Percentiles rank a stretch among this genome's conserved stretches.
Evolutionary conservation across 2,113 vertebrate species (phyloP).

Genomic region (Zeus faber): DNA sequence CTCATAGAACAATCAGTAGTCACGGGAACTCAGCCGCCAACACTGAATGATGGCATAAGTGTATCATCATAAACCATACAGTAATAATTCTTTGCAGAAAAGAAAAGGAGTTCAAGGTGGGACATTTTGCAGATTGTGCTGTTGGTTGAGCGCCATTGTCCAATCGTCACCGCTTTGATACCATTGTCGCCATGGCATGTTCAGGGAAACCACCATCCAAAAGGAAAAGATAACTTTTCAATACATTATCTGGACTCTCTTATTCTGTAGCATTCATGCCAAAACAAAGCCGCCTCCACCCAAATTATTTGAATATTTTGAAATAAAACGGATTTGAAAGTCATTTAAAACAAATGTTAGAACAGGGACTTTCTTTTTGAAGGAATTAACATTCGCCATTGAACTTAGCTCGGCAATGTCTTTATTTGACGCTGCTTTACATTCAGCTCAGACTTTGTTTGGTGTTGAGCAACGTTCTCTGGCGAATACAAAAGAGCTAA

Average conservation of each 20-base stretch:
- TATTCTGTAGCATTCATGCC: background rate
- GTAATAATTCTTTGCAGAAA: constrained; percentile 31
- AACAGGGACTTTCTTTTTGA: background rate
- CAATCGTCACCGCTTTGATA: constrained; percentile 47
- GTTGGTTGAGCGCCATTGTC: constrained; percentile 59
- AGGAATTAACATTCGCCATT: constrained; percentile 3
- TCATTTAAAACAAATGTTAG: too few relatives aligned
- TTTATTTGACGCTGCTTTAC: constrained; percentile 45
- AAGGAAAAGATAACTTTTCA: background rate
- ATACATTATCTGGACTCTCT: constrained; percentile 2
- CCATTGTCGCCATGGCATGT: constrained; percentile 55
- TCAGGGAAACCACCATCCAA: constrained; percentile 29
- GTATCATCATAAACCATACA: constrained; percentile 5
- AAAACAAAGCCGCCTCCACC: background rate
- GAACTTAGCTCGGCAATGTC: constrained; percentile 12
- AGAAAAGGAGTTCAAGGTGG: constrained; percentile 48
- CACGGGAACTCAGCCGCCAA: background rate
- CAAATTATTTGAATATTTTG: too few relatives aligned
- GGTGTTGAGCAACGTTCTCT: constrained; percentile 54
- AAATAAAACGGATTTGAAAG: too few relatives aligned
- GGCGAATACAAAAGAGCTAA: constrained; percentile 25
- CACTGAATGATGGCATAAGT: constrained; percentile 15
- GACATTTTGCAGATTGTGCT: constrained; percentile 53
- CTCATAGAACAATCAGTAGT: background rate
- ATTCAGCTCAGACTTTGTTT: constrained; percentile 55